A percentile compares a stretch with the other conserved stretches of the same genome.
These are phyloP conservation scores for Pipistrellus kuhlii DNA, from an alignment of 2,797 vertebrate genomes.

Conservation along the genomic window DNA sequence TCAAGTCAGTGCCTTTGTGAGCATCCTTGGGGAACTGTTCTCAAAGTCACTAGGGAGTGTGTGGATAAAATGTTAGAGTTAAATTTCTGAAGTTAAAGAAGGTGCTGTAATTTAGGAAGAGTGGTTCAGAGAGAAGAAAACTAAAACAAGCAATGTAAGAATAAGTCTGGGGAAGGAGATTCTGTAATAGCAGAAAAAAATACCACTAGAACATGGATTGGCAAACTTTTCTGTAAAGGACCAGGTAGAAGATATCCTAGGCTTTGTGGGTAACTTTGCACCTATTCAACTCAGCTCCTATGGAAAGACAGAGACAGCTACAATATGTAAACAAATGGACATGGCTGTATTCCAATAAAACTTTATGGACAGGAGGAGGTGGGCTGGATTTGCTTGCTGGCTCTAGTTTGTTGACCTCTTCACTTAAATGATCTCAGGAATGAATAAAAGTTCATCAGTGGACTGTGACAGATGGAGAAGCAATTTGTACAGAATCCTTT, in stretches of 20 bases:
- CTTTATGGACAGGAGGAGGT: background rate
- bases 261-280: background rate
- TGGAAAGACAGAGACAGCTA: background rate
- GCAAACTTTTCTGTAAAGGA: background rate
- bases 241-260: slow-evolving; percentile 24
- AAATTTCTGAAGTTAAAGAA: slow-evolving; percentile 54
- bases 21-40: background rate
- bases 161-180: background rate
- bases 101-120: slow-evolving; percentile 55
- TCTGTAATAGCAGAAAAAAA: background rate
- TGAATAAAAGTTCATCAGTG: background rate
- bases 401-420: background rate
- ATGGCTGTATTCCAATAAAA: slow-evolving; percentile 20
- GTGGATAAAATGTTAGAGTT: slow-evolving; percentile 42
- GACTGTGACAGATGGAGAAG: background rate
- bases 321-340: background rate
- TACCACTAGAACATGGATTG: background rate
- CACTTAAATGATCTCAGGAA: background rate
- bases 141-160: background rate
- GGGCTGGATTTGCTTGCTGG: background rate
- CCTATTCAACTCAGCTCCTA: background rate
- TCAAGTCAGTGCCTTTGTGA: slow-evolving; percentile 7
- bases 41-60: background rate
- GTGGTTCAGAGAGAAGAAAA: slow-evolving; percentile 39
- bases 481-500: background rate